phyloP scores from a whole-genome alignment of 2,797 vertebrate genomes.

The Poecilia wingei region DNA sequence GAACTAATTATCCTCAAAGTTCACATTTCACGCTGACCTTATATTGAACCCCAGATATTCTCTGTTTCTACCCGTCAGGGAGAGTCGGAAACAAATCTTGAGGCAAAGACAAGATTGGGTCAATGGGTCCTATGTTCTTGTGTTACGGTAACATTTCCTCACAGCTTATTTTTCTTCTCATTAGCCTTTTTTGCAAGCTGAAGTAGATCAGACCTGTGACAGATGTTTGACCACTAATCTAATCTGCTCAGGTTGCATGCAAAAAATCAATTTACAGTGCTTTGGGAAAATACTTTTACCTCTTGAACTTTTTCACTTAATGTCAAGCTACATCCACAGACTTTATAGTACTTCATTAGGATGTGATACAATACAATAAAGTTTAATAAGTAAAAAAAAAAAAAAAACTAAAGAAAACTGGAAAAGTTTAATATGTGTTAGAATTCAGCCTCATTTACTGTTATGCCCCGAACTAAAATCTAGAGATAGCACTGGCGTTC shows the following conservation, averaged over 20 bases:
- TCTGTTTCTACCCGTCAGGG: constrained; percentile 15
- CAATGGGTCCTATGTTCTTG: constrained; percentile 7
- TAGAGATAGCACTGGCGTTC: not conserved
- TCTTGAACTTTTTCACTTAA: not conserved
- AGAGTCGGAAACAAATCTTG: constrained; percentile 6
- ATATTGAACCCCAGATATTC: constrained; percentile 40
- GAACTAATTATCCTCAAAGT: constrained; percentile 66
- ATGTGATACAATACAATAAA: too few relatives aligned
- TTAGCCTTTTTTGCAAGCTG: not conserved
- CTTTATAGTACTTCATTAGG: too few relatives aligned
- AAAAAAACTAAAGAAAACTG: not conserved
- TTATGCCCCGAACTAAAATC: not conserved
- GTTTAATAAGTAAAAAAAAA: not conserved
- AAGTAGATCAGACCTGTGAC: not conserved
- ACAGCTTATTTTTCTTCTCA: not conserved
- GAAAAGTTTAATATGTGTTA: not conserved
- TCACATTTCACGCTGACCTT: constrained; percentile 51
- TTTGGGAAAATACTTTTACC: not conserved
- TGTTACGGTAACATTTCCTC: constrained; percentile 4
- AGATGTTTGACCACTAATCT: not conserved
- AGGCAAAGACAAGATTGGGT: constrained; percentile 22
- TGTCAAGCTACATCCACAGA: not conserved
- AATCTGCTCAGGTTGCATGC: not conserved
- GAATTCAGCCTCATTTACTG: not conserved
- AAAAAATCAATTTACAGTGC: not conserved